phyloP scores from a whole-genome alignment of 1,140 invertebrate genomes.

The Lordiphosa mommai region DNA sequence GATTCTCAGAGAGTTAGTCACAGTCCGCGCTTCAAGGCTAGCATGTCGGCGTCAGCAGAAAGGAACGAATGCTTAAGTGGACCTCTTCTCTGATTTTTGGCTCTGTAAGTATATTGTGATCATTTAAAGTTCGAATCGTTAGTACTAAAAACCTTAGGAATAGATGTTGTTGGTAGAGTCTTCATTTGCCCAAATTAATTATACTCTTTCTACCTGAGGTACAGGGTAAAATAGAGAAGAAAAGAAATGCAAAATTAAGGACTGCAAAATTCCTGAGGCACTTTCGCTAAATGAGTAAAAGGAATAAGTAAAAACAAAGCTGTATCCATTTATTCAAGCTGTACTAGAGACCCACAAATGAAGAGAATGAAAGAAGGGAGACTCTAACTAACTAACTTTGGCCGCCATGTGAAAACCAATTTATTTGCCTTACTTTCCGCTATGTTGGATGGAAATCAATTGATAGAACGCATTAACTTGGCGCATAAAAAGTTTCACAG shows the following conservation, averaged over 20 bases:
- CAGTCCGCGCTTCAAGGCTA: too few species aligned
- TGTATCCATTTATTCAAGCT: conserved; percentile 5
- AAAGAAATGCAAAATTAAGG: conserved; percentile 47
- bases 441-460: conserved; percentile 72
- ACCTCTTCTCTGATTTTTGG: too few species aligned
- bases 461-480: conserved; percentile 74
- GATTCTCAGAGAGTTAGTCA: too few species aligned
- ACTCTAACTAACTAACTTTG: conserved; percentile 55
- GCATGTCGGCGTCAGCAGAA: too few species aligned
- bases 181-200: too few species aligned
- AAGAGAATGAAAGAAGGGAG: not conserved
- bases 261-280: conserved; percentile 22
- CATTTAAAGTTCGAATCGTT: too few species aligned
- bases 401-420: conserved; percentile 46
- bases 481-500: conserved; percentile 48
- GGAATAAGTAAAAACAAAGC: conserved; percentile 6
- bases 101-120: too few species aligned
- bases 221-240: not conserved
- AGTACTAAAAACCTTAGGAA: too few species aligned
- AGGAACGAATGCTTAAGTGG: too few species aligned
- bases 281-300: conserved; percentile 51
- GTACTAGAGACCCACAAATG: not conserved
- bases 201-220: too few species aligned
- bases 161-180: too few species aligned
- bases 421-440: conserved; percentile 65